Evolutionary conservation across 2,888 invertebrate species (phyloP).

Genomic region (Homarus gammarus): DNA sequence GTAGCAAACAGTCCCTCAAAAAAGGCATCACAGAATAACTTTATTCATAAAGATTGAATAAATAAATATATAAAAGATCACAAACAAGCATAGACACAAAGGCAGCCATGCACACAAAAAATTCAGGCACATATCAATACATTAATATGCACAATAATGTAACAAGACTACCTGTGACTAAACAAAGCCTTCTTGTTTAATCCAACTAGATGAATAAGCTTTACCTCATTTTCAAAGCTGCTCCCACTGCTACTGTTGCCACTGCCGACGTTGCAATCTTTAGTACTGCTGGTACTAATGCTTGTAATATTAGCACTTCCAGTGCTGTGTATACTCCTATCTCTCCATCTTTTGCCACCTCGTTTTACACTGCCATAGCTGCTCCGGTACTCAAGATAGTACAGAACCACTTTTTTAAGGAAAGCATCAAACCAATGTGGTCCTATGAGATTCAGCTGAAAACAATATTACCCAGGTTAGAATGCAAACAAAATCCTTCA

Average conservation of each 20-base stretch:
- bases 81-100: too few species aligned
- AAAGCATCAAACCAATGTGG: constrained; percentile 54
- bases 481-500: neutral
- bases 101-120: too few species aligned
- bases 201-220: neutral
- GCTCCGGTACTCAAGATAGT: constrained; percentile 37
- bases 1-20: too few species aligned
- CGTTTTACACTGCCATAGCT: constrained; percentile 18
- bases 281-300: neutral
- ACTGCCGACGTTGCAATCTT: neutral
- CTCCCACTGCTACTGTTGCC: neutral
- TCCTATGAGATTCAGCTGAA: constrained; percentile 52
- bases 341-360: constrained; percentile 17
- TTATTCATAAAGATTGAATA: too few species aligned
- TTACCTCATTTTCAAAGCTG: constrained; percentile 44
- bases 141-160: too few species aligned
- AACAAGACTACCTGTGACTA: too few species aligned
- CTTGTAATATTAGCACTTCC: neutral
- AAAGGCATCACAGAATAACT: too few species aligned
- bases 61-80: too few species aligned
- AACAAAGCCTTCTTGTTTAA: neutral
- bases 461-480: neutral
- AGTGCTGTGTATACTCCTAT: neutral
- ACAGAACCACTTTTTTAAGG: constrained; percentile 39
- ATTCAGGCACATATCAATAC: too few species aligned